Evolutionary conservation across 1,140 invertebrate genomes (phyloP).

Genomic region (Drosophila aff.): DNA sequence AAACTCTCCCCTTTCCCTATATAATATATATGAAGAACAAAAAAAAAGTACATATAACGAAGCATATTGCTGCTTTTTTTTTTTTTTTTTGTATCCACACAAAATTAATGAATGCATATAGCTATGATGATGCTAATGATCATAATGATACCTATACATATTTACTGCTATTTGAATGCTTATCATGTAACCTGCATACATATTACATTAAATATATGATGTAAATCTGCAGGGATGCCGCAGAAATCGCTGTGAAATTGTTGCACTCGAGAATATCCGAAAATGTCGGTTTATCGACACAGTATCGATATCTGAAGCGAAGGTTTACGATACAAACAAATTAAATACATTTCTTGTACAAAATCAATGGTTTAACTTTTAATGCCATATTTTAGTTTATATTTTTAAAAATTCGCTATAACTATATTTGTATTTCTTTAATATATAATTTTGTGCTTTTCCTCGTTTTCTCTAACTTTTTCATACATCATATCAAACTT

Average conservation of each 20-base stretch:
- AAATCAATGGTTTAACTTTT: no score
- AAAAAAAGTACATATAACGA: slow-evolving; percentile 17
- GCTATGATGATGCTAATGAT: slow-evolving; percentile 6
- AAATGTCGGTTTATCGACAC: no score
- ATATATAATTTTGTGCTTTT: no score
- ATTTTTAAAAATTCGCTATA: no score
- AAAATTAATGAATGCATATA: slow-evolving; percentile 15
- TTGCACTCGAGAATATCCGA: no score
- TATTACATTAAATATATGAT: neutral
- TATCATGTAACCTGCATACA: slow-evolving; percentile 17
- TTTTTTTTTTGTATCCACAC: slow-evolving; percentile 19
- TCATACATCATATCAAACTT: no score
- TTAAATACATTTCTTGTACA: no score
- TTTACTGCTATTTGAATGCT: slow-evolving; percentile 29
- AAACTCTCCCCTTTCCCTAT: neutral
- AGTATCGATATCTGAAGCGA: no score
- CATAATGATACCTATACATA: slow-evolving; percentile 15
- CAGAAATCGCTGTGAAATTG: neutral
- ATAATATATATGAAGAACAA: neutral
- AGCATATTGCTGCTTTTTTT: slow-evolving; percentile 44
- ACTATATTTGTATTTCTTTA: no score
- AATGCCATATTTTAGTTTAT: no score
- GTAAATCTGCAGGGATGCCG: neutral
- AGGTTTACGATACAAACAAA: no score
- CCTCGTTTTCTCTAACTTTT: no score